Percentiles rank a stretch among this genome's conserved stretches.
These are phyloP conservation scores for Lutjanus erythropterus DNA, from an alignment of 2,113 vertebrate genomes.

Conservation along the genomic window DNA sequence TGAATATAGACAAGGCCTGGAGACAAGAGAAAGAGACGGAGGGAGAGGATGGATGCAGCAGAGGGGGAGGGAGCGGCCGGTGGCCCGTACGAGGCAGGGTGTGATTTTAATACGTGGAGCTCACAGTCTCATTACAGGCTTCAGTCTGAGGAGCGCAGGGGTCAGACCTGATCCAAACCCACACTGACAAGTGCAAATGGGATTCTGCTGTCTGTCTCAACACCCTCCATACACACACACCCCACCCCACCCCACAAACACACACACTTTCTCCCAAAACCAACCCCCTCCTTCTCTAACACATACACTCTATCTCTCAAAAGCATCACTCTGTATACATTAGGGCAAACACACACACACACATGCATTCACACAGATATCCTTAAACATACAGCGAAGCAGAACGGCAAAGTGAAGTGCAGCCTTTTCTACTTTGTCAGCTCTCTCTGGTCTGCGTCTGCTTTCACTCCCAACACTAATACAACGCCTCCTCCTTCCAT, in stretches of 20 bases:
- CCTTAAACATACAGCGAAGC: constrained; percentile 7
- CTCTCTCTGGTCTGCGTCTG: too few species aligned
- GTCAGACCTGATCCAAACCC: constrained; percentile 83
- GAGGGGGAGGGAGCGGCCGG: constrained; percentile 55
- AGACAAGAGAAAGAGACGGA: constrained; percentile 11
- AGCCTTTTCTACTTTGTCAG: constrained; percentile 14
- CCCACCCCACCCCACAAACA: constrained; percentile 30
- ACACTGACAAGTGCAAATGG: constrained; percentile 86
- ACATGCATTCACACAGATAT: constrained; percentile 34
- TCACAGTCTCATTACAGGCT: constrained; percentile 78
- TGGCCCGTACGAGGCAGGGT: constrained; percentile 53
- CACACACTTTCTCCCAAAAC: constrained; percentile 38
- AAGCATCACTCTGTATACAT: constrained; percentile 50
- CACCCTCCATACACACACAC: constrained; percentile 57
- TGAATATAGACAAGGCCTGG: background rate
- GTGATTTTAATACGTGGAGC: constrained; percentile 76
- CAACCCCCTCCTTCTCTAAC: constrained; percentile 38
- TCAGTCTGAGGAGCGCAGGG: constrained; percentile 71
- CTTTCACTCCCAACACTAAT: background rate
- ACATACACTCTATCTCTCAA: constrained; percentile 39
- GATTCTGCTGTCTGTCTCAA: constrained; percentile 81
- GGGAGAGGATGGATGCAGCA: constrained; percentile 31
- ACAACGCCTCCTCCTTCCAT: background rate
- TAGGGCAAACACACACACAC: constrained; percentile 36
- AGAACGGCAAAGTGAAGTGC: constrained; percentile 14